These are phyloP conservation scores for Siniperca obscura DNA, from an alignment of 2,797 vertebrate genomes.

Conservation along the genomic window DNA sequence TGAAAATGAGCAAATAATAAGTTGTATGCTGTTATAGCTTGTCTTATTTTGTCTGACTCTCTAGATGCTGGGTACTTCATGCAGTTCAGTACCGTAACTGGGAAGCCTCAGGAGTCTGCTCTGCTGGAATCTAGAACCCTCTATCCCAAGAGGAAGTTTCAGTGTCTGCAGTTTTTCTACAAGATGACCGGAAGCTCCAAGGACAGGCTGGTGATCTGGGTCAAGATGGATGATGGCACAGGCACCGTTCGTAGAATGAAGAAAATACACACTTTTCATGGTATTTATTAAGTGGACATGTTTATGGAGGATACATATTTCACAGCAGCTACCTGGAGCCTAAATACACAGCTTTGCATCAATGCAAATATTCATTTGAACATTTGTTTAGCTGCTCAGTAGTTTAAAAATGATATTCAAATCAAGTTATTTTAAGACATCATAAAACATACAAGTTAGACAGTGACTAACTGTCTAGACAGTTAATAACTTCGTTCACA, in stretches of 20 bases:
- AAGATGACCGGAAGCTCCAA: slow-evolving; percentile 87
- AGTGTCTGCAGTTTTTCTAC: slow-evolving; percentile 96
- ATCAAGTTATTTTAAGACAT: slow-evolving; percentile 27
- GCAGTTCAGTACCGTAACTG: slow-evolving; percentile 85
- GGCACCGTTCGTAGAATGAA: slow-evolving; percentile 86
- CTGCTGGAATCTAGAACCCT: slow-evolving; percentile 91
- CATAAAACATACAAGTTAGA: background rate
- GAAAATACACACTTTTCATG: slow-evolving; percentile 88
- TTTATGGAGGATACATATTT: background rate
- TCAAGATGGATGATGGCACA: slow-evolving; percentile 88
- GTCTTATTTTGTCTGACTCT: slow-evolving; percentile 7
- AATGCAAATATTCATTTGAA: slow-evolving; percentile 8
- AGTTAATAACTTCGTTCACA: background rate
- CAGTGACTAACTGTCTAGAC: background rate
- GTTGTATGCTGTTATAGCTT: background rate
- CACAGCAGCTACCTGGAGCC: background rate
- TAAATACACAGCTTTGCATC: slow-evolving; percentile 20
- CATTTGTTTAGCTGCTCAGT: slow-evolving; percentile 1
- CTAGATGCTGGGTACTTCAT: slow-evolving; percentile 91
- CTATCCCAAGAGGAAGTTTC: slow-evolving; percentile 89
- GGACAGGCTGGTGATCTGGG: slow-evolving; percentile 90
- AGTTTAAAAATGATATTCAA: slow-evolving; percentile 30
- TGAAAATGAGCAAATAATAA: background rate
- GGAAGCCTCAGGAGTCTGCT: slow-evolving; percentile 79
- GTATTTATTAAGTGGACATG: slow-evolving; percentile 71